Conservation (phyloP, 2,797 vertebrate species). For the Amblyraja radiata region DNA sequence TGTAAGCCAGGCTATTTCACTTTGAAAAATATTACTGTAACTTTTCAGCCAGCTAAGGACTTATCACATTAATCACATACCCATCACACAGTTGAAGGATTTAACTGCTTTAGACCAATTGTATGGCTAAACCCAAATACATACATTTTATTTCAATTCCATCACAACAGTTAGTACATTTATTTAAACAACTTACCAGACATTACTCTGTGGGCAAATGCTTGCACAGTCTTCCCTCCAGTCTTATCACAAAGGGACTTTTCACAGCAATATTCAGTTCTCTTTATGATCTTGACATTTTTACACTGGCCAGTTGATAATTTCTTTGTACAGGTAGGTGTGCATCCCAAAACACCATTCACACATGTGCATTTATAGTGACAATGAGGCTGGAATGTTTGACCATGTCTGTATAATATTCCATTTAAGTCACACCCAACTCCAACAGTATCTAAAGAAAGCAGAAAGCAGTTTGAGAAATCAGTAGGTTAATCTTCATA, state of each 20-base stretch:
- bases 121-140: background rate
- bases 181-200: slow-evolving; percentile 68
- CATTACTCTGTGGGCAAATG: slow-evolving; percentile 65
- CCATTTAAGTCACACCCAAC: slow-evolving; percentile 88
- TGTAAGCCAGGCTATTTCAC: background rate
- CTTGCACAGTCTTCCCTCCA: slow-evolving; percentile 60
- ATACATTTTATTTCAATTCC: background rate
- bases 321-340: slow-evolving; percentile 70
- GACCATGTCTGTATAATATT: slow-evolving; percentile 76
- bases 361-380: slow-evolving; percentile 87
- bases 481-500: slow-evolving; percentile 37
- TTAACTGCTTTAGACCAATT: slow-evolving; percentile 36
- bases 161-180: background rate
- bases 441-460: slow-evolving; percentile 75
- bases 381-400: slow-evolving; percentile 77
- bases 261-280: slow-evolving; percentile 47
- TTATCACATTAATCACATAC: background rate
- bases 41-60: background rate
- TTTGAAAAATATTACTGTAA: background rate
- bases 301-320: slow-evolving; percentile 56
- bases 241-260: slow-evolving; percentile 47
- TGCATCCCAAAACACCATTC: slow-evolving; percentile 83
- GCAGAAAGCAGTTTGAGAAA: slow-evolving; percentile 39
- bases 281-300: slow-evolving; percentile 50
- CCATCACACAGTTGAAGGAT: background rate